These are phyloP conservation scores for Noctua janthe DNA, from an alignment of 2,888 invertebrate species.

Conservation along the genomic window DNA sequence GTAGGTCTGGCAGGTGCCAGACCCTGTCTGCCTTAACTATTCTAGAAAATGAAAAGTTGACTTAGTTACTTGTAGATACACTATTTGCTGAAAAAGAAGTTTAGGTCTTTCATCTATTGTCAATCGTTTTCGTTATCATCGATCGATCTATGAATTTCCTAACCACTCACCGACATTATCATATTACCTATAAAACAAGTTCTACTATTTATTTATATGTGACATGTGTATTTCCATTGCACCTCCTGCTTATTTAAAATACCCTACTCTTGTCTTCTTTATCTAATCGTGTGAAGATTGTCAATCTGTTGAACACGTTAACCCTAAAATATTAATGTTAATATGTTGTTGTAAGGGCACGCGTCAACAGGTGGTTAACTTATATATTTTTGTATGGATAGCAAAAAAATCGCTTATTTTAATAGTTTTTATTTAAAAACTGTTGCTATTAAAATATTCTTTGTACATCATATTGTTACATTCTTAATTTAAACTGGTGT, in stretches of 20 bases:
- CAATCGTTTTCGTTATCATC: not conserved
- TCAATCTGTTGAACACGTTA: slow-evolving; percentile 17
- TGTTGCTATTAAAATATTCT: not conserved
- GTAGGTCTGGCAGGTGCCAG: too few species aligned
- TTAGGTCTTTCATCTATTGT: too few species aligned
- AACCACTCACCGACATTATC: not conserved
- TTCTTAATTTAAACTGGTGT: not conserved
- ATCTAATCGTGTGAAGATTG: slow-evolving; percentile 15
- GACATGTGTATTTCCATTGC: not conserved
- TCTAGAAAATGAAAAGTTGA: not conserved
- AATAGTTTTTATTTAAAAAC: not conserved
- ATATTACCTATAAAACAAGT: too few species aligned
- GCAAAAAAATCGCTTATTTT: slow-evolving; percentile 56
- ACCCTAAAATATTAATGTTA: slow-evolving; percentile 30
- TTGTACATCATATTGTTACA: not conserved
- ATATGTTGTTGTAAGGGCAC: slow-evolving; percentile 61
- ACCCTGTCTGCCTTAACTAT: not conserved
- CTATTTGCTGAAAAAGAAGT: not conserved
- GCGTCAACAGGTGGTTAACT: slow-evolving; percentile 81
- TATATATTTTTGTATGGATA: slow-evolving; percentile 69
- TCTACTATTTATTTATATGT: not conserved
- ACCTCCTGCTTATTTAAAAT: not conserved
- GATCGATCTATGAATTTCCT: not conserved
- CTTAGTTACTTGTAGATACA: not conserved
- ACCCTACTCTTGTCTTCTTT: too few species aligned